Conservation (phyloP, 2,113 vertebrate species). For the Python bivittatus region DNA sequence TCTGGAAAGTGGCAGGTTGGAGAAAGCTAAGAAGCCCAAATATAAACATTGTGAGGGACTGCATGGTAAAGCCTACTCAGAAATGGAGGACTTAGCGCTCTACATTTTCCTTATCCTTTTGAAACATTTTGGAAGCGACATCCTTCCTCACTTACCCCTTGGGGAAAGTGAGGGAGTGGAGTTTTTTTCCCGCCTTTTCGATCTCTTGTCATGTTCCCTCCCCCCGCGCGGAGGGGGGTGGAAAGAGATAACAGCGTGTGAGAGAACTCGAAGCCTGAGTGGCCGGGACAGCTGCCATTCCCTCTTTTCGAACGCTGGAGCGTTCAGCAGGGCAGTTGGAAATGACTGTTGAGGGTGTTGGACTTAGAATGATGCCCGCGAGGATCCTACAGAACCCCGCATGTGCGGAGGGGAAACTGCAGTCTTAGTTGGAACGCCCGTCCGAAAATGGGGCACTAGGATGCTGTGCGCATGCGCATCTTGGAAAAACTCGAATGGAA, state of each 20-base stretch:
- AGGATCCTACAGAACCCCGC: neutral
- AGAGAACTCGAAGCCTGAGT: slow-evolving; percentile 21
- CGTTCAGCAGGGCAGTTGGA: neutral
- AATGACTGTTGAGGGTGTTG: neutral
- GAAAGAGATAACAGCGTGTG: too few relatives aligned
- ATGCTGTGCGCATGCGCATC: slow-evolving; percentile 20
- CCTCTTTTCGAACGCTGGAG: neutral
- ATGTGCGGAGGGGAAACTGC: slow-evolving; percentile 3
- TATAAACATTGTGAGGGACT: neutral
- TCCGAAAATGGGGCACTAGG: neutral
- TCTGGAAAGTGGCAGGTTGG: neutral
- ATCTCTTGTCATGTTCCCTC: neutral
- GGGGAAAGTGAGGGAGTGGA: neutral
- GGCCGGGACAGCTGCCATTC: neutral
- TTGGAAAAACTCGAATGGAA: neutral
- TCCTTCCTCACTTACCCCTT: slow-evolving; percentile 1
- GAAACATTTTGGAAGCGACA: neutral
- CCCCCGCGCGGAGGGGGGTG: too few relatives aligned
- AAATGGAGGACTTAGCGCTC: neutral
- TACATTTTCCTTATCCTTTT: neutral
- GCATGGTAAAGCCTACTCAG: neutral
- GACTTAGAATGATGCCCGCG: too few relatives aligned
- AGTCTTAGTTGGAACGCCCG: neutral
- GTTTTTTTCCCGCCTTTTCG: slow-evolving; percentile 65
- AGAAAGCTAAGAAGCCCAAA: neutral